phyloP scores from a whole-genome alignment of 2,113 vertebrate species.

The Phrynosoma blainvillii region DNA sequence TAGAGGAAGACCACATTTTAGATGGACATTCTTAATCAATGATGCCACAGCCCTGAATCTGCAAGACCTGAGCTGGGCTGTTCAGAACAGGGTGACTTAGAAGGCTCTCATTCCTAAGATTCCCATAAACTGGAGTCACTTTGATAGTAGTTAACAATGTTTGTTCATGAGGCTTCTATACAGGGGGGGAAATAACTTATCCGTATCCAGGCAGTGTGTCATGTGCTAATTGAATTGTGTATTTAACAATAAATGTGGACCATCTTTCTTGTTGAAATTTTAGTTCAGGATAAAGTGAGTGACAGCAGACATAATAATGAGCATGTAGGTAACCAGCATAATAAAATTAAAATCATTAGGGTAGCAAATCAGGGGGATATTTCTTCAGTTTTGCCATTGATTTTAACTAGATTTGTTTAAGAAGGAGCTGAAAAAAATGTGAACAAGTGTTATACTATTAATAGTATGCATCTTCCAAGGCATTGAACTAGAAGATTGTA shows the following conservation, averaged over 20 bases:
- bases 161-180: too few species aligned
- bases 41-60: too few species aligned
- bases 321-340: conserved; percentile 48
- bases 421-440: conserved; percentile 26
- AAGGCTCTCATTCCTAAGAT: too few species aligned
- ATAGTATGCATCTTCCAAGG: conserved; percentile 2
- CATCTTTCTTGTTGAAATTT: conserved; percentile 44
- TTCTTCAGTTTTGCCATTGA: conserved; percentile 36
- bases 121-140: too few species aligned
- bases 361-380: conserved; percentile 31
- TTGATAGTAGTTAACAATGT: too few species aligned
- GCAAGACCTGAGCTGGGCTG: too few species aligned
- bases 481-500: conserved; percentile 16
- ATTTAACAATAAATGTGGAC: conserved; percentile 17
- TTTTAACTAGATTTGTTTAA: conserved; percentile 35
- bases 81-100: too few species aligned
- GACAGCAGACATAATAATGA: conserved; percentile 28
- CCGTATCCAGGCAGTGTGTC: too few species aligned
- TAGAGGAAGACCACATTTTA: too few species aligned
- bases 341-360: conserved; percentile 58
- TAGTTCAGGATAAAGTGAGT: conserved; percentile 46
- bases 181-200: too few species aligned
- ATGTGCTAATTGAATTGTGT: too few species aligned
- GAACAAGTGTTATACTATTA: neutral
- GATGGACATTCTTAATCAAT: too few species aligned